phyloP scores from a whole-genome alignment of 1,140 invertebrate genomes.

The Drosophila murphyi region DNA sequence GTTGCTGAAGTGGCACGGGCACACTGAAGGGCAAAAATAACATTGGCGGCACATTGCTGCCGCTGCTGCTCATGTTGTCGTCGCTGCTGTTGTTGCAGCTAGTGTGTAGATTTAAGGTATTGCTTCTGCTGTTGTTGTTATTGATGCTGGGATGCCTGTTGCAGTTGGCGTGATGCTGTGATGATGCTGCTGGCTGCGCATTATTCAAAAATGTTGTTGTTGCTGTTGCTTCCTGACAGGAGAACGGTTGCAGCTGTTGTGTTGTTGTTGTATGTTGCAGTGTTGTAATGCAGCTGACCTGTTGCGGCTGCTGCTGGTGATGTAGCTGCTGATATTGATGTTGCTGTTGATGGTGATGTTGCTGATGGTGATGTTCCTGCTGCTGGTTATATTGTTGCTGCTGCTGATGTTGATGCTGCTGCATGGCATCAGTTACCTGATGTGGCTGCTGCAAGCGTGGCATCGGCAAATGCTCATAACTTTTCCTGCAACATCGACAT shows the following conservation, averaged over 20 bases:
- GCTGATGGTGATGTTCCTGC: conserved; percentile 39
- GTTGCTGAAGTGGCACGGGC: conserved; percentile 42
- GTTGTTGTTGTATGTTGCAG: conserved; percentile 65
- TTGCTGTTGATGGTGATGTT: conserved; percentile 22
- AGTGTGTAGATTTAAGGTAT: background rate
- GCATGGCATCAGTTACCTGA: conserved; percentile 11
- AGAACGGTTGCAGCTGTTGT: conserved; percentile 53
- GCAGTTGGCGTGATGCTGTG: conserved; percentile 37
- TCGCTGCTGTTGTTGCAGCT: conserved; percentile 20
- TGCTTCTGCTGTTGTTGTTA: conserved; percentile 3
- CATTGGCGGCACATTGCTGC: conserved; percentile 46
- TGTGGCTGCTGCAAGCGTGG: conserved; percentile 50
- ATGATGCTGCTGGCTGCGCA: conserved; percentile 5
- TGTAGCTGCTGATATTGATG: conserved; percentile 12
- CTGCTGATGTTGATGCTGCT: conserved; percentile 34
- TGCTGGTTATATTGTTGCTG: conserved; percentile 28
- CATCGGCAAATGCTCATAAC: conserved; percentile 65
- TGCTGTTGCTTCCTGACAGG: conserved; percentile 31
- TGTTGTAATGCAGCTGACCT: conserved; percentile 64
- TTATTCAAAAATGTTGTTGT: conserved; percentile 37
- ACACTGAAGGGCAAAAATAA: conserved; percentile 64
- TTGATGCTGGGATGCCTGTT: conserved; percentile 16
- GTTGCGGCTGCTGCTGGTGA: conserved; percentile 5
- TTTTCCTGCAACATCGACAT: conserved; percentile 48
- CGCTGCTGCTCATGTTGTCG: conserved; percentile 7